Percentiles rank a stretch among this genome's conserved stretches.
Evolutionary conservation across 2,797 vertebrate species (phyloP).

Genomic region (Bucorvus abyssinicus): DNA sequence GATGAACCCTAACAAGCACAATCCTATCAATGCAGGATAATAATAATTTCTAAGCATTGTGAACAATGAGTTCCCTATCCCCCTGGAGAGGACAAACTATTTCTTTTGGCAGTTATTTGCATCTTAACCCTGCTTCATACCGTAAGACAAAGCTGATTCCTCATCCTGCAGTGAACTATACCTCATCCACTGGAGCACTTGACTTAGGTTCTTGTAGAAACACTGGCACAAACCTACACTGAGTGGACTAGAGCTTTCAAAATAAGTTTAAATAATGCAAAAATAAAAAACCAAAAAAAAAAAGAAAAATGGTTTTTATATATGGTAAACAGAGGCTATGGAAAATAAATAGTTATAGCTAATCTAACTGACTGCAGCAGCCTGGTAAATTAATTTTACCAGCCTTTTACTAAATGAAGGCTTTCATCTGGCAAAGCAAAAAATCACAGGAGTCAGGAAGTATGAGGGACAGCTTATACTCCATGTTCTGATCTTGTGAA

Average conservation of each 20-base stretch:
- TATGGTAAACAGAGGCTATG: not conserved
- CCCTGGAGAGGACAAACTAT: not conserved
- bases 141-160: not conserved
- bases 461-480: not conserved
- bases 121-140: not conserved
- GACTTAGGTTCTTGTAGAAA: not conserved
- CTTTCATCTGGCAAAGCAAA: not conserved
- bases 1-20: not conserved
- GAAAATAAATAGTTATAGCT: not conserved
- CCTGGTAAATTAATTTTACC: not conserved
- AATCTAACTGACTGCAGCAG: not conserved
- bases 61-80: not conserved
- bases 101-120: conserved; percentile 61
- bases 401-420: not conserved
- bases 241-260: not conserved
- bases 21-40: not conserved
- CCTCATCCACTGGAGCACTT: not conserved
- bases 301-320: not conserved
- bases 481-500: not conserved
- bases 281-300: not conserved
- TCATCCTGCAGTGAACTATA: not conserved
- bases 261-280: not conserved
- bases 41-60: not conserved
- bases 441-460: not conserved
- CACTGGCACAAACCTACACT: too few relatives aligned